phyloP scores from a whole-genome alignment of 2,888 invertebrate genomes.

The Eustalomyia histrio region DNA sequence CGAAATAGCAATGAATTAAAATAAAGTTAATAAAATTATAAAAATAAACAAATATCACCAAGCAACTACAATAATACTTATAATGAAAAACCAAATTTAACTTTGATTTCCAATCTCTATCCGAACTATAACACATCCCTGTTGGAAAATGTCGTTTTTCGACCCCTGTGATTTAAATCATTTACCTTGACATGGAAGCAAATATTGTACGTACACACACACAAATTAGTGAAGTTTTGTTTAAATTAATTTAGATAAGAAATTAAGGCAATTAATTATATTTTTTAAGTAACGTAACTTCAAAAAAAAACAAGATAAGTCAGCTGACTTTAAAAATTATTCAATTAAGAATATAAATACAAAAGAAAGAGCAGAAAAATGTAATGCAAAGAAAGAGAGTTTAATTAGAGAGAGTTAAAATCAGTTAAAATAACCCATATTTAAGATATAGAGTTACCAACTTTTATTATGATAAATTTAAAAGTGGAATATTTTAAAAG shows the following conservation, averaged over 20 bases:
- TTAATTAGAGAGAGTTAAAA: no score
- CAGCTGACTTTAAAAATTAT: slow-evolving; percentile 70
- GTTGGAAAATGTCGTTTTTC: no score
- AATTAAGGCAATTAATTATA: slow-evolving; percentile 67
- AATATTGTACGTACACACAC: background rate
- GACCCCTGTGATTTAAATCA: background rate
- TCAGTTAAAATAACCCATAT: background rate
- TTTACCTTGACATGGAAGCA: slow-evolving; percentile 24
- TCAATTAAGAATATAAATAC: slow-evolving; percentile 4
- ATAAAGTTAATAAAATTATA: slow-evolving; percentile 36
- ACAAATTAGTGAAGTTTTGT: background rate
- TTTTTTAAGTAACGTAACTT: slow-evolving; percentile 63
- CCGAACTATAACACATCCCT: no score
- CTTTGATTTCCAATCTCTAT: no score
- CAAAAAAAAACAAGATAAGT: slow-evolving; percentile 66
- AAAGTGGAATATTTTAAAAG: no score
- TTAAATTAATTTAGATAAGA: slow-evolving; percentile 33
- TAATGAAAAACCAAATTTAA: no score
- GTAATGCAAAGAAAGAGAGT: background rate
- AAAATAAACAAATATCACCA: background rate
- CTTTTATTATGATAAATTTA: background rate
- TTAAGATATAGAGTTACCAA: slow-evolving; percentile 6
- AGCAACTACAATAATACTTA: no score
- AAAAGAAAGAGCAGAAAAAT: slow-evolving; percentile 22
- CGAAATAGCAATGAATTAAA: slow-evolving; percentile 21